These are phyloP conservation scores for Chelon auratus DNA, from an alignment of 2,797 vertebrate species.

Conservation along the genomic window DNA sequence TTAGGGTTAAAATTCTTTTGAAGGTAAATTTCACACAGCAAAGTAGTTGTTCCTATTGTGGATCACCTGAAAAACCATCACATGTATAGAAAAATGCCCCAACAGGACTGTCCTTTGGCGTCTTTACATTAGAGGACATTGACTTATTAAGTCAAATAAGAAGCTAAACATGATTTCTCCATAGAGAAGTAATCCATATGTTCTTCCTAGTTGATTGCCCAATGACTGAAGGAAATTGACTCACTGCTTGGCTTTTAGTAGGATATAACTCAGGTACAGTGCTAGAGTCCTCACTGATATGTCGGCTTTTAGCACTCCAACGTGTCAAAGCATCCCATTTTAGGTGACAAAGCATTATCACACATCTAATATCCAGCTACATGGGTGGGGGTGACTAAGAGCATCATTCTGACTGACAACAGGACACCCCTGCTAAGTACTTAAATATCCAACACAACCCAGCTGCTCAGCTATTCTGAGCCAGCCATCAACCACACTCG, in stretches of 20 bases:
- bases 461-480: slow-evolving; percentile 10
- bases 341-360: slow-evolving; percentile 79
- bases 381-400: slow-evolving; percentile 59
- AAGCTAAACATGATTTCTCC: not conserved
- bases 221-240: slow-evolving; percentile 26
- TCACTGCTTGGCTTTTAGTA: slow-evolving; percentile 60
- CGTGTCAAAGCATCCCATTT: slow-evolving; percentile 76
- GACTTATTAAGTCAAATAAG: not conserved
- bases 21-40: not conserved
- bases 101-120: not conserved
- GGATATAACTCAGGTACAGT: slow-evolving; percentile 33
- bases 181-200: not conserved
- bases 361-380: slow-evolving; percentile 60
- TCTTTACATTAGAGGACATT: not conserved
- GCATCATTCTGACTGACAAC: slow-evolving; percentile 46
- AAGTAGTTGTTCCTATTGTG: not conserved
- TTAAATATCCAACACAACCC: slow-evolving; percentile 19
- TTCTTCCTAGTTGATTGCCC: not conserved
- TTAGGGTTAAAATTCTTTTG: not conserved
- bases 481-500: not conserved
- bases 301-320: slow-evolving; percentile 84
- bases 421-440: slow-evolving; percentile 21
- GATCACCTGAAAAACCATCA: not conserved
- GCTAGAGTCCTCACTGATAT: slow-evolving; percentile 57
- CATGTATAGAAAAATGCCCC: not conserved